Percentiles rank a stretch among this genome's conserved stretches.
These are phyloP conservation scores for Sinocyclocheilus anshuiensis DNA, from an alignment of 2,113 vertebrate genomes.

Conservation along the genomic window DNA sequence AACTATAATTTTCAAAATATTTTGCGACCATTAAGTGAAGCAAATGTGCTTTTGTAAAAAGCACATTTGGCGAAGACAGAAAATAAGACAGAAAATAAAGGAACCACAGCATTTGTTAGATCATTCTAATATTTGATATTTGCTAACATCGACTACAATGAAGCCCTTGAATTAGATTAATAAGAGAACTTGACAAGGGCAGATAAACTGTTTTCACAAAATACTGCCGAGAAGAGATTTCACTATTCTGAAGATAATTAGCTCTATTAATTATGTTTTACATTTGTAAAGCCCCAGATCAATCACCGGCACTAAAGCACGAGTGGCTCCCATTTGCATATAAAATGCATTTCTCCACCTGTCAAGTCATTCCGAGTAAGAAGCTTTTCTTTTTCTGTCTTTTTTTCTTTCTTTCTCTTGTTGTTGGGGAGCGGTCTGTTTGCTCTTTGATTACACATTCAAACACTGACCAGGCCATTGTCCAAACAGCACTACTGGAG, in stretches of 20 bases:
- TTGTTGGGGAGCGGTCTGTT: slow-evolving; percentile 57
- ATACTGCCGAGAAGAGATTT: slow-evolving; percentile 40
- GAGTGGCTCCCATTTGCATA: slow-evolving; percentile 58
- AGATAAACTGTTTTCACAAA: slow-evolving; percentile 55
- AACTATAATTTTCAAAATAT: neutral
- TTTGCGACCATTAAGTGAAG: slow-evolving; percentile 27
- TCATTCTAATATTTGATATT: slow-evolving; percentile 42
- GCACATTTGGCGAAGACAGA: neutral
- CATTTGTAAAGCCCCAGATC: slow-evolving; percentile 52
- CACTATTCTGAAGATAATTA: slow-evolving; percentile 45
- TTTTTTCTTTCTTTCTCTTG: slow-evolving; percentile 51
- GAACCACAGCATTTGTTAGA: slow-evolving; percentile 10
- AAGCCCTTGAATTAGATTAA: slow-evolving; percentile 47
- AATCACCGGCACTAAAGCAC: slow-evolving; percentile 40
- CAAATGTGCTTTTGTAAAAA: neutral
- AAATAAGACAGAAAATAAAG: neutral
- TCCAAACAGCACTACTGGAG: slow-evolving; percentile 58
- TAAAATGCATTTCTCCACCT: slow-evolving; percentile 62
- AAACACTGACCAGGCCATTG: slow-evolving; percentile 51
- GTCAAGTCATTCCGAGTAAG: slow-evolving; percentile 54
- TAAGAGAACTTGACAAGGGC: slow-evolving; percentile 49
- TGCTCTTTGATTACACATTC: slow-evolving; percentile 64
- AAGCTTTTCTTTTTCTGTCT: slow-evolving; percentile 33
- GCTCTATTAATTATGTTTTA: slow-evolving; percentile 53
- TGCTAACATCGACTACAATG: slow-evolving; percentile 24